These are phyloP conservation scores for Holcopasites calliopsidis DNA, from an alignment of 1,140 invertebrate species.

Conservation along the genomic window DNA sequence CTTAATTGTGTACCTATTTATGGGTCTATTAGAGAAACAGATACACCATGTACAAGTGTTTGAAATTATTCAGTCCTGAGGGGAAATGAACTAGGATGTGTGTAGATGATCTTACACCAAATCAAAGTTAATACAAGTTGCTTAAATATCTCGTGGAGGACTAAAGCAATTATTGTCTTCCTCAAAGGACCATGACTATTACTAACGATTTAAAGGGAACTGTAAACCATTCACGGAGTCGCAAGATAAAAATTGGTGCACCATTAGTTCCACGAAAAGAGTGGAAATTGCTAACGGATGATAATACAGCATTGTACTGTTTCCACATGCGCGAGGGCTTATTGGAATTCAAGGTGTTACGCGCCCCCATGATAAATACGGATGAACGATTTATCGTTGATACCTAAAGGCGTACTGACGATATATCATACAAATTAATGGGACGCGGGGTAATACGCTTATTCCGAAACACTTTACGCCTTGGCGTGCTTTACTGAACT, in stretches of 20 bases:
- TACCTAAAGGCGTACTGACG: slow-evolving; percentile 21
- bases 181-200: no score
- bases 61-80: no score
- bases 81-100: no score
- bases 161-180: no score
- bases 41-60: no score
- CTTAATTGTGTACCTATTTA: no score
- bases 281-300: slow-evolving; percentile 26
- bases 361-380: slow-evolving; percentile 40
- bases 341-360: slow-evolving; percentile 39
- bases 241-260: background rate
- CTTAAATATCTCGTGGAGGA: no score
- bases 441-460: slow-evolving; percentile 34
- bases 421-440: slow-evolving; percentile 50
- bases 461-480: slow-evolving; percentile 38
- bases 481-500: slow-evolving; percentile 7
- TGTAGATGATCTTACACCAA: no score
- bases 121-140: no score
- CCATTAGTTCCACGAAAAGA: background rate
- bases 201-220: no score
- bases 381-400: slow-evolving; percentile 41
- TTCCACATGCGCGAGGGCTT: slow-evolving; percentile 13
- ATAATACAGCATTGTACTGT: slow-evolving; percentile 21
- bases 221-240: background rate
- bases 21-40: no score